Evolutionary conservation across 1,140 invertebrate species (phyloP), one percentile per base, ranked within the genome.

Genomic region (Cephus cinctus): DNA sequence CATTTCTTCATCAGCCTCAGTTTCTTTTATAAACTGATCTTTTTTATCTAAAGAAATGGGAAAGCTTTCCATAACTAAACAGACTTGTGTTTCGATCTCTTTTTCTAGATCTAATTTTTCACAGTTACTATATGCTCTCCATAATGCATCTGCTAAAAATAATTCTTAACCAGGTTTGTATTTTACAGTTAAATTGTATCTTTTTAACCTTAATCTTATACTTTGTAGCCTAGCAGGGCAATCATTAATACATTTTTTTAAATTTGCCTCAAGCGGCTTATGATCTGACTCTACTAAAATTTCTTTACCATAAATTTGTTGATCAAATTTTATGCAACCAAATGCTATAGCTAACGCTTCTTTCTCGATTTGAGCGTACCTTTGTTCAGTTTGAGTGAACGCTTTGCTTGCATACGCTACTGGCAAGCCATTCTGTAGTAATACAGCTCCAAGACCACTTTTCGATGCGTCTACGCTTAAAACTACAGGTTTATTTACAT

Each of bases 251-350:
- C 56, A 61, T 50, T 74, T 77, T 25, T 56, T 56, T 6, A 63
- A 45, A 34, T 76, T 70, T 22, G 41, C n/a, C 15, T 61, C 55
- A 15, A 78, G 52, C 1, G 70, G 63, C 40, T 64, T 60, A 43
- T 79, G 74, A 49, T 80, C 76, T 1, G 75, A 77, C 45, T 67
- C 52, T 1, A 78, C 61, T 2, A 30, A 64, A 39, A 80, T 73
- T 16, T 67, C 44, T 50, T 48, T 57, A 9, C 57, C 65, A 50
- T 60, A 65, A n/a, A 74, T 43, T 45, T 65, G 73, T 14, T 64
- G 49, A 43, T 58, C 52, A 60, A 75, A 78, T 47, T 57, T 58
- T 44, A 60, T 43, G 46, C 41, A 57, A 12, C 47, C 60, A 47
- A 52, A 68, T 34, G 52, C 38, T 6, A 77, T 62, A 15, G 63